Evolutionary conservation across 2,113 vertebrate genomes (phyloP).

Genomic region (Raja brachyura): DNA sequence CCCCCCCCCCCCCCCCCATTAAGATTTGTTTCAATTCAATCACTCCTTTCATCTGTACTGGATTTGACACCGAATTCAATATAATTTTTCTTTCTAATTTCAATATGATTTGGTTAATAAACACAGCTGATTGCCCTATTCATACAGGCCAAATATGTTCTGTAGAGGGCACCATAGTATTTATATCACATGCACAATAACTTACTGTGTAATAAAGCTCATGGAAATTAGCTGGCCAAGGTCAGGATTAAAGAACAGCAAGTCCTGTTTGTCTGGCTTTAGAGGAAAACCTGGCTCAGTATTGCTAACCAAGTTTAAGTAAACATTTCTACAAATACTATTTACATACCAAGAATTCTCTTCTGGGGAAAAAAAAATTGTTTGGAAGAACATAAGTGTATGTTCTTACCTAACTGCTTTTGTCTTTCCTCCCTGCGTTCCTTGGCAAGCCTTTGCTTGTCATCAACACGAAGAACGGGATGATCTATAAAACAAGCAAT

Average conservation of each 20-base stretch:
- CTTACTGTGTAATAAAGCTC: not conserved
- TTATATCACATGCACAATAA: not conserved
- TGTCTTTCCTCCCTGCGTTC: slow-evolving; percentile 82
- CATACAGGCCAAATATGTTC: not conserved
- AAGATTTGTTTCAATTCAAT: not conserved
- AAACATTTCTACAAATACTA: not conserved
- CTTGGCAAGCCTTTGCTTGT: slow-evolving; percentile 79
- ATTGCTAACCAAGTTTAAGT: not conserved
- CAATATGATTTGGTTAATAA: not conserved
- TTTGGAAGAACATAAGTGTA: not conserved
- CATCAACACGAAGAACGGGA: slow-evolving; percentile 75
- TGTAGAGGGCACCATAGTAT: not conserved
- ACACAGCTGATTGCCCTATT: not conserved
- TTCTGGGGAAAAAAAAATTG: not conserved
- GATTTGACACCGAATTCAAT: not conserved
- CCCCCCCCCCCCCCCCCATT: too few relatives aligned
- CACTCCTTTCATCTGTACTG: not conserved
- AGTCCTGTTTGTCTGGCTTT: not conserved
- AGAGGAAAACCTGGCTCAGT: not conserved
- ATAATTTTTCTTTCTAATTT: not conserved
- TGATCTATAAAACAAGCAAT: slow-evolving; percentile 59
- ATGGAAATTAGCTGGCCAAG: not conserved
- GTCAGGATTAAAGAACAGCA: not conserved
- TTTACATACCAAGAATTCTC: not conserved
- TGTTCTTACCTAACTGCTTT: slow-evolving; percentile 73